Conservation (phyloP, 2,888 invertebrate species). For the Neoscelio sp. region DNA sequence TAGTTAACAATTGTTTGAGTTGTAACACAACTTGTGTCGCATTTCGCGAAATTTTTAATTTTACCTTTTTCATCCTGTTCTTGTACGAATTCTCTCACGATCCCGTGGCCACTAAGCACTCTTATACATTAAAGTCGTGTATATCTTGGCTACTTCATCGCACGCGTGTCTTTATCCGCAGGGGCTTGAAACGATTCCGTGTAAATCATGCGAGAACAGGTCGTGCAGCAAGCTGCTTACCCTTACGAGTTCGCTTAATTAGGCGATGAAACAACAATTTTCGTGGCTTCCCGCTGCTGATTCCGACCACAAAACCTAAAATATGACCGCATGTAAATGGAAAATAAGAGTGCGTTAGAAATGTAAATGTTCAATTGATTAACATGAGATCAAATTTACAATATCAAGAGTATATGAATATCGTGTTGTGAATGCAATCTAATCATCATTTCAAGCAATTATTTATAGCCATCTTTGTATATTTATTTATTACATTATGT, state of each 20-base stretch:
- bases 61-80: constrained; percentile 51
- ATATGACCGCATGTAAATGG: constrained; percentile 54
- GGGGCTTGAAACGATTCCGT: constrained; percentile 71
- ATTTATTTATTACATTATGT: too few relatives aligned
- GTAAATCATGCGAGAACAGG: constrained; percentile 76
- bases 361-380: constrained; percentile 47
- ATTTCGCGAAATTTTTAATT: constrained; percentile 34
- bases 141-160: constrained; percentile 79
- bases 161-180: constrained; percentile 74
- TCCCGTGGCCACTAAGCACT: constrained; percentile 73
- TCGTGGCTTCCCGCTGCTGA: constrained; percentile 63
- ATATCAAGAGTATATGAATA: constrained; percentile 11
- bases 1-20: constrained; percentile 28
- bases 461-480: constrained; percentile 1
- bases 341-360: constrained; percentile 44
- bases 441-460: neutral
- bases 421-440: neutral
- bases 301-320: constrained; percentile 51
- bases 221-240: constrained; percentile 66
- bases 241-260: constrained; percentile 72
- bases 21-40: constrained; percentile 28
- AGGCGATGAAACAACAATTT: constrained; percentile 73
- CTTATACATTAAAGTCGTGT: constrained; percentile 76
- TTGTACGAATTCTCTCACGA: constrained; percentile 78
- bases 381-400: constrained; percentile 15